These are phyloP conservation scores for Agriotes lineatus DNA, from an alignment of 2,888 invertebrate species.

Conservation along the genomic window DNA sequence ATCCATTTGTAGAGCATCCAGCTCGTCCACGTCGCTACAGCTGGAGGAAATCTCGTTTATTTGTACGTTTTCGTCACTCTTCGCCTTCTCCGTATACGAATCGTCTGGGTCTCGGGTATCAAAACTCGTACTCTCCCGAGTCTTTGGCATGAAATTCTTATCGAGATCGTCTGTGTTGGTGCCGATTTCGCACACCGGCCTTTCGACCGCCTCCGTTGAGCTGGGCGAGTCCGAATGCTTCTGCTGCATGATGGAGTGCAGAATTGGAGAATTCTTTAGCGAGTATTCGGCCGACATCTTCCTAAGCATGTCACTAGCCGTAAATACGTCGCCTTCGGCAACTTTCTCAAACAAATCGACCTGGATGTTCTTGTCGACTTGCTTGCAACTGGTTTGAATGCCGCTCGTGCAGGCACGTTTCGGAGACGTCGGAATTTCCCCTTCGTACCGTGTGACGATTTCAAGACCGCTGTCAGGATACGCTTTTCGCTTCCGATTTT, in stretches of 20 bases:
- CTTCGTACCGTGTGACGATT: constrained; percentile 60
- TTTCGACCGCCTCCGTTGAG: neutral
- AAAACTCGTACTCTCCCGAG: constrained; percentile 59
- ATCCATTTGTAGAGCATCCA: neutral
- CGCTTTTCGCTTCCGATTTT: constrained; percentile 57
- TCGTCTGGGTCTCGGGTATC: constrained; percentile 49
- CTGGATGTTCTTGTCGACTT: constrained; percentile 15
- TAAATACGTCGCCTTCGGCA: neutral
- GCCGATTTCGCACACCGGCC: constrained; percentile 12
- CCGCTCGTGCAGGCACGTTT: constrained; percentile 17
- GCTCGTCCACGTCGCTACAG: constrained; percentile 67
- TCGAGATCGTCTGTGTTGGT: constrained; percentile 29
- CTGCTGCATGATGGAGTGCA: constrained; percentile 1
- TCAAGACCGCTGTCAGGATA: constrained; percentile 58
- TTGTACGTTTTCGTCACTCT: constrained; percentile 66
- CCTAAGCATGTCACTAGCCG: constrained; percentile 8
- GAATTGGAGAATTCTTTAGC: constrained; percentile 13
- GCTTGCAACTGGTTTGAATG: neutral
- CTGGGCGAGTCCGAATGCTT: neutral
- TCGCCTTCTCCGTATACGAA: neutral
- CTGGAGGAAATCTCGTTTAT: constrained; percentile 78
- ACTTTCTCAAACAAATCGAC: neutral
- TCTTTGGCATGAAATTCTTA: constrained; percentile 55
- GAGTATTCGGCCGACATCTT: constrained; percentile 6
- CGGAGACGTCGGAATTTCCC: neutral